These are phyloP conservation scores for Ictidomys tridecemlineatus DNA, from an alignment of 2,113 vertebrate genomes.

Conservation along the genomic window DNA sequence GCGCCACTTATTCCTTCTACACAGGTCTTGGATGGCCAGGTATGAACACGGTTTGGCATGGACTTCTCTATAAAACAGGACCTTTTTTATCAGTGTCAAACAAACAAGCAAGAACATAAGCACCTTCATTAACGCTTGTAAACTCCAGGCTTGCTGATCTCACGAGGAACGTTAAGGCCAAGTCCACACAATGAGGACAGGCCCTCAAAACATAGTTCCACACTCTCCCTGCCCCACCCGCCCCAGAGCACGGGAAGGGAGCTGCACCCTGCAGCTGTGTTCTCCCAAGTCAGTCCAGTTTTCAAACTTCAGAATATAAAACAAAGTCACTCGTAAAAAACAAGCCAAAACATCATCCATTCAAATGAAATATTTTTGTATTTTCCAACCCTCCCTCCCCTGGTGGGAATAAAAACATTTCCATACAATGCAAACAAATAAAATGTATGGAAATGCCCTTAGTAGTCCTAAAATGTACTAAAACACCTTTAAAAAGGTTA, in stretches of 20 bases:
- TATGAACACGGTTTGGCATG: neutral
- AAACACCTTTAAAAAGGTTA: neutral
- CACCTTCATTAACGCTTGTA: neutral
- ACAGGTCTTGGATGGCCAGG: neutral
- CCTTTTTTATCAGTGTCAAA: neutral
- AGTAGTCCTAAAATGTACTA: neutral
- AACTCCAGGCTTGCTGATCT: neutral
- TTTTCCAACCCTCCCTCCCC: neutral
- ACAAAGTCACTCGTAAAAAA: neutral
- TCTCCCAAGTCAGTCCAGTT: neutral
- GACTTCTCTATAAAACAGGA: slow-evolving; percentile 37
- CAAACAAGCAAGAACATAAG: neutral
- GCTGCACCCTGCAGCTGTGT: accelerated
- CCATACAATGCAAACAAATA: neutral
- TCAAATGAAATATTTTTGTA: neutral
- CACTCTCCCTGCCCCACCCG: accelerated
- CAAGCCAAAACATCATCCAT: neutral
- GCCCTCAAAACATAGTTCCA: neutral
- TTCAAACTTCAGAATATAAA: neutral
- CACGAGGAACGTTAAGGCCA: neutral
- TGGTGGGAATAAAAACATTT: neutral
- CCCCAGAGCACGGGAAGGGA: neutral
- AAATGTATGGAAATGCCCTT: slow-evolving; percentile 14
- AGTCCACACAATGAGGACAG: neutral
- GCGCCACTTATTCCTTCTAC: neutral